phyloP scores from a whole-genome alignment of 1,140 invertebrate species.

The Planococcus citri region DNA sequence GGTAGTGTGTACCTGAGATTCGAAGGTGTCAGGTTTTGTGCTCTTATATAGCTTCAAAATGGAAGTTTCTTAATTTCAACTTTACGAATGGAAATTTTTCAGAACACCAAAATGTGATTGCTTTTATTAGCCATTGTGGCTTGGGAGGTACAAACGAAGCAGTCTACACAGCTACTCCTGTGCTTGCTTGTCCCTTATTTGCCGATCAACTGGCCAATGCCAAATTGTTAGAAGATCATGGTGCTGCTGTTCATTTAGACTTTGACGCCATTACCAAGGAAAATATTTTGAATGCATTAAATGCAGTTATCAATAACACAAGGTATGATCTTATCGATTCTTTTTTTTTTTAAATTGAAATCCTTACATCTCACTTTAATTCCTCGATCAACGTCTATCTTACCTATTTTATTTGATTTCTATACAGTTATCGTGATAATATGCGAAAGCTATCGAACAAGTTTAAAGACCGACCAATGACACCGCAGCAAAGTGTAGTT shows the following conservation, averaged over 20 bases:
- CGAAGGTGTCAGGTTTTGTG: too few relatives aligned
- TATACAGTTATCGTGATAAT: too few relatives aligned
- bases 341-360: too few relatives aligned
- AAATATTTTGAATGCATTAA: neutral
- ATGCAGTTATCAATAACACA: neutral
- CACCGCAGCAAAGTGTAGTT: constrained; percentile 39
- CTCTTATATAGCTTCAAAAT: too few relatives aligned
- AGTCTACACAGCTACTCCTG: constrained; percentile 52
- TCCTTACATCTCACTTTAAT: too few relatives aligned
- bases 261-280: neutral
- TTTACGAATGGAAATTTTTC: constrained; percentile 27
- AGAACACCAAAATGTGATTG: constrained; percentile 52
- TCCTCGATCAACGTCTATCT: too few relatives aligned
- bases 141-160: constrained; percentile 54
- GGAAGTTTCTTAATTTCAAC: too few relatives aligned
- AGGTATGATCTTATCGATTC: too few relatives aligned
- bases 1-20: too few relatives aligned
- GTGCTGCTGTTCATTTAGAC: constrained; percentile 19
- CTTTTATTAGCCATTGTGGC: constrained; percentile 60
- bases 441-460: neutral
- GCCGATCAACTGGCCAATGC: constrained; percentile 48
- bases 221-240: neutral
- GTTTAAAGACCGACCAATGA: constrained; percentile 39
- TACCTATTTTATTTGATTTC: too few relatives aligned
- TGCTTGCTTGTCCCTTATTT: constrained; percentile 54